A percentile compares a stretch with the other conserved stretches of the same genome.
Evolutionary conservation across 2,113 vertebrate species (phyloP).

Genomic region (Galbula dea): DNA sequence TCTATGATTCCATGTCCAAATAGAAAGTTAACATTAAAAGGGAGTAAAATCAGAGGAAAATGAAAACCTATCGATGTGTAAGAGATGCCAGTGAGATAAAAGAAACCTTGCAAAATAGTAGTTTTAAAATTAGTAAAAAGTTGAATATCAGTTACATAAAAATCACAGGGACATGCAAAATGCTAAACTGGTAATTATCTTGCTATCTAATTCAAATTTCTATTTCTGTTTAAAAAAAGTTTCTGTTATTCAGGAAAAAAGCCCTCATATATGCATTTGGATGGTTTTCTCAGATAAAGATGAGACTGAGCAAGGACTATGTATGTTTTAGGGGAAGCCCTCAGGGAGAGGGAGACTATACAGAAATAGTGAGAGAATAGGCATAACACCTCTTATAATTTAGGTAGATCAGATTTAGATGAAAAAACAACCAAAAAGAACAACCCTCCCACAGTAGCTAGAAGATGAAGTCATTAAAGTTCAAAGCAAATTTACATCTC

Average conservation of each 20-base stretch:
- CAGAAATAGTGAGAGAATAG: neutral
- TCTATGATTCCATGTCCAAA: no score
- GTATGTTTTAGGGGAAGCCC: neutral
- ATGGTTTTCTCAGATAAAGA: neutral
- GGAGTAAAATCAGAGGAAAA: neutral
- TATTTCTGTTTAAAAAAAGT: slow-evolving; percentile 45
- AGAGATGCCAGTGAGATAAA: slow-evolving; percentile 21
- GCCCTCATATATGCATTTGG: neutral
- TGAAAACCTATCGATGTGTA: neutral
- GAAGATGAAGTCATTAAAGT: neutral
- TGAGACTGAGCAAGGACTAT: neutral
- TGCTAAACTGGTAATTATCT: slow-evolving; percentile 31
- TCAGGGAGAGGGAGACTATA: neutral
- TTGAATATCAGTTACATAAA: neutral
- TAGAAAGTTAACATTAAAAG: slow-evolving; percentile 24
- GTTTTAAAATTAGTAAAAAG: slow-evolving; percentile 25
- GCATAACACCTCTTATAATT: neutral
- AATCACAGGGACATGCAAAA: neutral
- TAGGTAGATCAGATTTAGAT: neutral
- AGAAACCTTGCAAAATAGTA: slow-evolving; percentile 14
- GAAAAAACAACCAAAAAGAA: no score
- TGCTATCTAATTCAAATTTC: slow-evolving; percentile 43
- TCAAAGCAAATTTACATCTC: neutral
- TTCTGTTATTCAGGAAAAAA: slow-evolving; percentile 48
- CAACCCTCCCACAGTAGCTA: rapidly evolving